phyloP scores from a whole-genome alignment of 2,888 invertebrate species.

The Dioctria rufipes region DNA sequence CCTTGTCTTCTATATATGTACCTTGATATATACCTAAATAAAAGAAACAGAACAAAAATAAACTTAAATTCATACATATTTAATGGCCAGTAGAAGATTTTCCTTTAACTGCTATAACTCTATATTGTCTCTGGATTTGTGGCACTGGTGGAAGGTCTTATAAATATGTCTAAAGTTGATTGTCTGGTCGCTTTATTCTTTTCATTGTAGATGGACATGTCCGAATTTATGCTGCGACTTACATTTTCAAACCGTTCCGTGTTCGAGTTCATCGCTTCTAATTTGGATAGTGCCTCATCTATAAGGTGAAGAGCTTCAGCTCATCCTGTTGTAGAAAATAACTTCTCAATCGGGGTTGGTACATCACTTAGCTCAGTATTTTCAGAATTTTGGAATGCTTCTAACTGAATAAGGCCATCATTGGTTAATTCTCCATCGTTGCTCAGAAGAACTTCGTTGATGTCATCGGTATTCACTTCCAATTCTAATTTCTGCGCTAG shows the following conservation, averaged over 20 bases:
- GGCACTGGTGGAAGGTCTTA: too few species aligned
- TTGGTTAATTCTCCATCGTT: background rate
- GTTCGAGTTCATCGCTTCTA: constrained; percentile 18
- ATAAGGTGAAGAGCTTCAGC: constrained; percentile 2
- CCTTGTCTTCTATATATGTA: too few species aligned
- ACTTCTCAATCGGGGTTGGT: background rate
- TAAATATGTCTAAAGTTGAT: too few species aligned
- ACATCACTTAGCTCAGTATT: background rate
- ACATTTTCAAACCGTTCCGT: background rate
- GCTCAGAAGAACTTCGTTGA: background rate
- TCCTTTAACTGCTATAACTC: too few species aligned
- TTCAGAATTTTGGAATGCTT: background rate
- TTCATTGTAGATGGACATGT: constrained; percentile 10
- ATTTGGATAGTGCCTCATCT: background rate
- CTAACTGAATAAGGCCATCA: background rate
- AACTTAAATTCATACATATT: too few species aligned
- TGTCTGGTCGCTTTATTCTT: background rate
- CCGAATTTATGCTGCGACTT: background rate
- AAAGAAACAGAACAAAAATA: too few species aligned
- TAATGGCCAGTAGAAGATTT: too few species aligned
- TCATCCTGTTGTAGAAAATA: background rate
- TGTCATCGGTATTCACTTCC: background rate
- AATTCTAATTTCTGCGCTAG: background rate
- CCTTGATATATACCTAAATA: too few species aligned
- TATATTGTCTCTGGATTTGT: too few species aligned